Evolutionary conservation across 2,888 invertebrate genomes (phyloP), one percentile per base, ranked within the genome.

Genomic region (Metalampra italica): DNA sequence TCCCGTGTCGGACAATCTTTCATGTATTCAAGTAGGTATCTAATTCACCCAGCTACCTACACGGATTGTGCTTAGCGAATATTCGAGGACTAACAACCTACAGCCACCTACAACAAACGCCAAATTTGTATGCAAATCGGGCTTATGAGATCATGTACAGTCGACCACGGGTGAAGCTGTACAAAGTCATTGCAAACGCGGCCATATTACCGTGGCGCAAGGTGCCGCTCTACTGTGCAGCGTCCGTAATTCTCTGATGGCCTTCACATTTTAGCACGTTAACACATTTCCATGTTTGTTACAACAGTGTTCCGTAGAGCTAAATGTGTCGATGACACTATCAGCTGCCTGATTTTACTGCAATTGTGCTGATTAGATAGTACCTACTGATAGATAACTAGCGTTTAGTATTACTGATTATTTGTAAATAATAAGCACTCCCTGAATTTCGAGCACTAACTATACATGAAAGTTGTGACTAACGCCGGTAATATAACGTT

Each of bases 71-170:
- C 5, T 22, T 5, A 22, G 22, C 22, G 22, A 5, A 2, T 2
- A 22, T 22, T 5, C 5, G 22, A 22, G 22, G 22, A 22, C 22
- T 22, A n/a, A n/a, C n/a, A n/a, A 22, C 22, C 29, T 32, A 43
- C n/a, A 43, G 11, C 30, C 11, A 15, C 43, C 45, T 45, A 45
- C 45, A 29, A n/a, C 13, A 43, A 75, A 68, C 67, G 61, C 71
- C 77, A 75, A 73, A 82, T 69, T 52, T 59, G 68, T 72, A 81
- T 82, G 80, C 71, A 81, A 79, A 82, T 80, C 54, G 64, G 72
- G 5, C 22, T 3, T 5, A 76, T 82, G 83, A 83, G 75, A 81
- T 84, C 84, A 84, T 49, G 51, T 50, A 15, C 49, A 50, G 51
- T 52, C 45, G 46, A 46, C 47, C 44, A 15, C 9, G 22, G 5